Evolutionary conservation across 2,113 vertebrate species (phyloP), one percentile per base, ranked within the genome.

Genomic region (Silurus glanis): DNA sequence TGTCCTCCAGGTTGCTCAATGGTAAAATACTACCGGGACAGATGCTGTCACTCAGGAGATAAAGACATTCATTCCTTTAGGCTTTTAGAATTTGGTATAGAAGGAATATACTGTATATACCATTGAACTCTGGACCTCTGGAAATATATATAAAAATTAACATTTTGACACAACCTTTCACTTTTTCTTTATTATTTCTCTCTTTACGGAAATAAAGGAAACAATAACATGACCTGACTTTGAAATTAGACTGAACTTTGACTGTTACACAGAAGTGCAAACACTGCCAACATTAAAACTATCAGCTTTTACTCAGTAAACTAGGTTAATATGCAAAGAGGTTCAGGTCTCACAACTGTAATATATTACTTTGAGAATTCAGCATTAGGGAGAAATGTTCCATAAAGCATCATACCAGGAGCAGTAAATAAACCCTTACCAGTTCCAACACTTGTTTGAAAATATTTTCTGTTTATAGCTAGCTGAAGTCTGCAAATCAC

Each of bases 401-500:
- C 59, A 19, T 64, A 81, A 81, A 47, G 28, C 25, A 37, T 81
- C 58, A 49, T 49, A 81, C 80, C 80, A 82, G 47, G 21, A n/a
- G 80, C 80, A 82, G 23, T 61, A 49, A 82, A 82, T 21, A 82
- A 82, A 13, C 21, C 56, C 8, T 3, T n/a, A 59, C 37, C 21
- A 64, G 62, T 82, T 64, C 19, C 62, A 62, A 81, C 58, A 64
- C 59, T 47, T 21, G 6, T 58, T 23, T 49, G 10, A 9, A 82
- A 82, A 82, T 62, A 19, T 62, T 81, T 81, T 37, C 28, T 62
- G 17, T 58, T 81, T 28, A 81, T 80, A 55, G 58, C 55, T 80
- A 79, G 14, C 56, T 61, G 12, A 78, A 45, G 79, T 80, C 79
- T 37, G 79, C 17, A 80, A 80, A 80, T 81, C 59, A 81, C 37